Conservation (phyloP, 2,888 invertebrate genomes). For the Amphipyra tragopoginis region DNA sequence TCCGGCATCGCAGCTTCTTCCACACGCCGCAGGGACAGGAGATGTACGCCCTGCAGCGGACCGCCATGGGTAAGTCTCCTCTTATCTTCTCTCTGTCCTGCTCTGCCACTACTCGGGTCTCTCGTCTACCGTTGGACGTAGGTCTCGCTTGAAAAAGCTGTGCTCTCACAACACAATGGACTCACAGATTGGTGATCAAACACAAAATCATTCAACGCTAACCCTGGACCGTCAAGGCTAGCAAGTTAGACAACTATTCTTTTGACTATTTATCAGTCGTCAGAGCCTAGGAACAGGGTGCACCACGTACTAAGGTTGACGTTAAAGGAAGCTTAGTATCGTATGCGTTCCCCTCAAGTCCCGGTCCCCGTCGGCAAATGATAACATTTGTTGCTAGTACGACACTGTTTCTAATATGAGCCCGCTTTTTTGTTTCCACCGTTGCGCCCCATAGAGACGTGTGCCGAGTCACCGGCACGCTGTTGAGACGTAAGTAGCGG, state of each 20-base stretch:
- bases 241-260: neutral
- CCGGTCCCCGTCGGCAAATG: conserved; percentile 73
- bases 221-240: conserved; percentile 34
- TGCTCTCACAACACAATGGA: no score
- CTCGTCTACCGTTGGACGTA: no score
- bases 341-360: neutral
- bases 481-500: conserved; percentile 83
- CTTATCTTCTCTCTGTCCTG: no score
- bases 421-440: conserved; percentile 75
- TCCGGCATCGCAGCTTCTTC: conserved; percentile 91
- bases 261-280: neutral
- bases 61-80: conserved; percentile 67
- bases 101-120: no score
- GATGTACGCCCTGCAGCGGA: conserved; percentile 83
- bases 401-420: conserved; percentile 61
- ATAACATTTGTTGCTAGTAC: conserved; percentile 71
- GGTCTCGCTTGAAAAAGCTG: no score
- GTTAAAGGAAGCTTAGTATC: neutral
- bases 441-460: conserved; percentile 76
- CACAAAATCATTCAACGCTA: no score
- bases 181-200: no score
- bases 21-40: conserved; percentile 91
- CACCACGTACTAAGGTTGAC: neutral
- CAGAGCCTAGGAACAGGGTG: neutral
- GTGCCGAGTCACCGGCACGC: conserved; percentile 76